phyloP scores from a whole-genome alignment of 2,113 vertebrate genomes.

The Pteronura brasiliensis region DNA sequence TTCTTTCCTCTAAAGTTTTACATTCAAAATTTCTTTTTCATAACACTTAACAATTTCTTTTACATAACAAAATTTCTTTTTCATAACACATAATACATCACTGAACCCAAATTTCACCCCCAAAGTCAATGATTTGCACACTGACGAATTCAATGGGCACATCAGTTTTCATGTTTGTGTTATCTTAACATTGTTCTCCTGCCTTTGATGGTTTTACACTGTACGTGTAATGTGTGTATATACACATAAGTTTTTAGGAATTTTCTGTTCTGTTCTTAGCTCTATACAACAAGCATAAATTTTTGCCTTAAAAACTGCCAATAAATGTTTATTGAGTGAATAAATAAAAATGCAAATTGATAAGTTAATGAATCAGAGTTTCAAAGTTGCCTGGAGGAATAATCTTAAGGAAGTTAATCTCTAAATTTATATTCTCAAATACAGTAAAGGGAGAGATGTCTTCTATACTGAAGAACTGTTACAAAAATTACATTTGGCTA shows the following conservation, averaged over 20 bases:
- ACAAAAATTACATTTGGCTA: neutral
- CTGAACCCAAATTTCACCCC: neutral
- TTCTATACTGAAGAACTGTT: neutral
- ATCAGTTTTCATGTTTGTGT: neutral
- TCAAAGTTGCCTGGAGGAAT: neutral
- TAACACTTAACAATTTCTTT: neutral
- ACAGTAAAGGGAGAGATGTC: neutral
- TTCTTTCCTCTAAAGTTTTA: neutral
- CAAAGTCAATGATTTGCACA: neutral
- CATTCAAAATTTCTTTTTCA: neutral
- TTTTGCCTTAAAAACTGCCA: neutral
- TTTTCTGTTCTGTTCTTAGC: neutral
- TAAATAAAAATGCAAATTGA: neutral
- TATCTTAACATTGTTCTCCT: neutral
- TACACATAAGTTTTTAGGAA: neutral
- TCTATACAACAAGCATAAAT: neutral
- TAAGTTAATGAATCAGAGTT: neutral
- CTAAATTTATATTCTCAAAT: neutral
- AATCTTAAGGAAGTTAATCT: neutral
- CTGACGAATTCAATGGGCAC: neutral
- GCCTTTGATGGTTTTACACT: neutral
- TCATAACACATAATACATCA: neutral
- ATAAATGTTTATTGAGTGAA: neutral
- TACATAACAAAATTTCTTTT: neutral
- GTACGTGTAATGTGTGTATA: neutral